phyloP scores from a whole-genome alignment of 2,113 vertebrate genomes.

The Kryptolebias marmoratus region DNA sequence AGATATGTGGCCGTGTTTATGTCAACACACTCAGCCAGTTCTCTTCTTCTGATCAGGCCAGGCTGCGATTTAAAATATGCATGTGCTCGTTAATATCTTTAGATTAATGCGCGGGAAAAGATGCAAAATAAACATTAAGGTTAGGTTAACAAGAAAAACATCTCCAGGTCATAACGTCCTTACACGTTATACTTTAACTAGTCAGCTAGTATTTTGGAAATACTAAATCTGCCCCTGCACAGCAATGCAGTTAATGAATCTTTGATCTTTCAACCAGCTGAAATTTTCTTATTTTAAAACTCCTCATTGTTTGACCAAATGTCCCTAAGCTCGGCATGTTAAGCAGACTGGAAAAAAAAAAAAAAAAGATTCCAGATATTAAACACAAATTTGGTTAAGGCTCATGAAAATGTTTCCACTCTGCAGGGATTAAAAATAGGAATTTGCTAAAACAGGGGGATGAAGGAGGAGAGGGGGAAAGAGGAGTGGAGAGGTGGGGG shows the following conservation, averaged over 20 bases:
- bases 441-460: conserved; percentile 64
- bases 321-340: conserved; percentile 45
- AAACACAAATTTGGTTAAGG: conserved; percentile 74
- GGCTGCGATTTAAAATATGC: conserved; percentile 41
- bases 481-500: background rate
- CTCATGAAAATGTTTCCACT: conserved; percentile 71
- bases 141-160: conserved; percentile 52
- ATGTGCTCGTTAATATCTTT: background rate
- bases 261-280: conserved; percentile 34
- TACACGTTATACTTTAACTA: conserved; percentile 72
- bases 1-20: conserved; percentile 12
- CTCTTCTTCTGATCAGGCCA: conserved; percentile 24
- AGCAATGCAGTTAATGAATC: conserved; percentile 72
- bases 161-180: conserved; percentile 54
- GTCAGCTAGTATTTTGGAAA: conserved; percentile 72
- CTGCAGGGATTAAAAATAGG: conserved; percentile 74
- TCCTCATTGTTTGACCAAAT: conserved; percentile 43
- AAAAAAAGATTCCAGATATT: conserved; percentile 60
- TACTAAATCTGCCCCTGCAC: conserved; percentile 55
- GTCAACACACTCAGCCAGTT: conserved; percentile 28
- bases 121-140: conserved; percentile 34
- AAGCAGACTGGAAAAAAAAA: conserved; percentile 24
- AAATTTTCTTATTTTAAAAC: conserved; percentile 43
- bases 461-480: background rate
- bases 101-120: conserved; percentile 16